Conservation (phyloP, 2,888 invertebrate genomes). For the Amiota mariae region DNA sequence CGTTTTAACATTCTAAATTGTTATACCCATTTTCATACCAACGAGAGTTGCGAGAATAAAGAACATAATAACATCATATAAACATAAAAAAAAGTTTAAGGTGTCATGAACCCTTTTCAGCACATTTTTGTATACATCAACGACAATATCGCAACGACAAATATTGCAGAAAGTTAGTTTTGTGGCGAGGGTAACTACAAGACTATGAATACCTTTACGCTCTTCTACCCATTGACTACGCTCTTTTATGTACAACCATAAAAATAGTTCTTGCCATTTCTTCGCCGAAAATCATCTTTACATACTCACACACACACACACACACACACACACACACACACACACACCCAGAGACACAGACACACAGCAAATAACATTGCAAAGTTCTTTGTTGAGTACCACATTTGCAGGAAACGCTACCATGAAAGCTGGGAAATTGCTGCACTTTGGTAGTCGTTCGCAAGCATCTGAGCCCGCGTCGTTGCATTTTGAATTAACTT, state of each 20-base stretch:
- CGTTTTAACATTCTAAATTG: not conserved
- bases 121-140: not conserved
- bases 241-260: not conserved
- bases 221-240: not conserved
- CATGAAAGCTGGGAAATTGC: slow-evolving; percentile 21
- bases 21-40: slow-evolving; percentile 1
- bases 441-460: slow-evolving; percentile 14
- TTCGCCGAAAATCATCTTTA: not conserved
- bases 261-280: not conserved
- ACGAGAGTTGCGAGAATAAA: not conserved
- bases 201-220: slow-evolving; percentile 6
- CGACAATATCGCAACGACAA: not conserved
- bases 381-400: not conserved
- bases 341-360: not conserved
- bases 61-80: not conserved
- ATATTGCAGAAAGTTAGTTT: slow-evolving; percentile 7
- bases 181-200: not conserved
- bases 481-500: slow-evolving; percentile 1
- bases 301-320: not conserved
- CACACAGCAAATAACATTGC: not conserved
- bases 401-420: slow-evolving; percentile 7
- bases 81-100: not conserved
- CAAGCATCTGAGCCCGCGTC: slow-evolving; percentile 13
- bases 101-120: slow-evolving; percentile 18
- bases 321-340: not conserved